Evolutionary conservation across 2,888 invertebrate genomes (phyloP).

Genomic region (Meta bourneti): DNA sequence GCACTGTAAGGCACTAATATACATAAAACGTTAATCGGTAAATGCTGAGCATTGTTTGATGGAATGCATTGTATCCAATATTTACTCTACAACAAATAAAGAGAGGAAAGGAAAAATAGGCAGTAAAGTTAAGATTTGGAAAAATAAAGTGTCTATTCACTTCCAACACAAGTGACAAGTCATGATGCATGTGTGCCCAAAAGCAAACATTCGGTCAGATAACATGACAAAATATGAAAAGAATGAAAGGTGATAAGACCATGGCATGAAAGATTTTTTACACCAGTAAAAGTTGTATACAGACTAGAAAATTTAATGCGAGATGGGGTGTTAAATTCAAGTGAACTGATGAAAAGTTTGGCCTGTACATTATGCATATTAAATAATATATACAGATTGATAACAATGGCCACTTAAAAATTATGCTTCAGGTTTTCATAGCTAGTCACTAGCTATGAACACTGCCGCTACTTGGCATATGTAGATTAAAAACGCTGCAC

Average conservation of each 20-base stretch:
- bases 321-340: slow-evolving; percentile 75
- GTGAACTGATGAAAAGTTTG: slow-evolving; percentile 75
- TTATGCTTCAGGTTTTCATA: slow-evolving; percentile 57
- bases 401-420: slow-evolving; percentile 72
- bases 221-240: slow-evolving; percentile 49
- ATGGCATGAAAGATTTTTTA: slow-evolving; percentile 50
- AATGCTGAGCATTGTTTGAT: slow-evolving; percentile 57
- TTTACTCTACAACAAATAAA: slow-evolving; percentile 20
- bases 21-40: slow-evolving; percentile 57
- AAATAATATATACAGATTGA: slow-evolving; percentile 76
- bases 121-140: not conserved
- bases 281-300: slow-evolving; percentile 50
- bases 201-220: not conserved
- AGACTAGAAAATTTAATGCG: slow-evolving; percentile 76
- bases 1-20: slow-evolving; percentile 74
- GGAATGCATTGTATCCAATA: slow-evolving; percentile 62
- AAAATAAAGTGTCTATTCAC: not conserved
- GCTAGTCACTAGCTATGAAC: slow-evolving; percentile 50
- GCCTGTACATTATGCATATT: slow-evolving; percentile 72
- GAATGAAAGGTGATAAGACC: slow-evolving; percentile 32
- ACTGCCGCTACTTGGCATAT: slow-evolving; percentile 49
- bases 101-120: slow-evolving; percentile 5
- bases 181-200: not conserved
- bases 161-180: slow-evolving; percentile 11
- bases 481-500: slow-evolving; percentile 44